phyloP scores from a whole-genome alignment of 2,888 invertebrate species.

The Microdon myrmicae region DNA sequence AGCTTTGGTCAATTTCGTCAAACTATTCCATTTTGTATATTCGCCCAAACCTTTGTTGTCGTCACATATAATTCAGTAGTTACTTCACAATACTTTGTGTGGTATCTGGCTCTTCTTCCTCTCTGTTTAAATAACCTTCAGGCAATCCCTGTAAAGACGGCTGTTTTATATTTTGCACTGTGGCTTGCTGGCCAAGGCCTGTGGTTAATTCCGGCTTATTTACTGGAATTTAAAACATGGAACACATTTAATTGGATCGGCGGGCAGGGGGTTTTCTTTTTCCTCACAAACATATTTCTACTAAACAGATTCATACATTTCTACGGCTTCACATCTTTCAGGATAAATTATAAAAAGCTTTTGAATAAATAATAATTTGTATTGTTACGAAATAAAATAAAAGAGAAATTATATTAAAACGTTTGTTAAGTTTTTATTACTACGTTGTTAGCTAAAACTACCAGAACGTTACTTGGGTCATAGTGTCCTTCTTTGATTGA shows the following conservation, averaged over 20 bases:
- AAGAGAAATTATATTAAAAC: too few relatives aligned
- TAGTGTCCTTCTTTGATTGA: too few relatives aligned
- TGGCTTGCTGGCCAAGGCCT: slow-evolving; percentile 81
- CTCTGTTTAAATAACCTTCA: slow-evolving; percentile 78
- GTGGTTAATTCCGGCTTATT: slow-evolving; percentile 92
- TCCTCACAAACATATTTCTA: slow-evolving; percentile 81
- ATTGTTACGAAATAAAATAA: slow-evolving; percentile 2
- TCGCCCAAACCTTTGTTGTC: slow-evolving; percentile 85
- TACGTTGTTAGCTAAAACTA: too few relatives aligned
- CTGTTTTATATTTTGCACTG: slow-evolving; percentile 68
- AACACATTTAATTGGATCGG: slow-evolving; percentile 88
- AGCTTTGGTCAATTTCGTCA: slow-evolving; percentile 74
- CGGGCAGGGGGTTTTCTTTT: slow-evolving; percentile 85
- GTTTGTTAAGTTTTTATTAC: too few relatives aligned
- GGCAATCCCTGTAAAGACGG: slow-evolving; percentile 68
- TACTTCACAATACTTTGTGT: slow-evolving; percentile 97
- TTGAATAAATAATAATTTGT: slow-evolving; percentile 27
- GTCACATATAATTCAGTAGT: slow-evolving; percentile 95
- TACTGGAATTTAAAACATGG: slow-evolving; percentile 87
- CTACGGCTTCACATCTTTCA: slow-evolving; percentile 60
- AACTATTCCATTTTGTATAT: slow-evolving; percentile 85
- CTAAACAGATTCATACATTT: slow-evolving; percentile 68
- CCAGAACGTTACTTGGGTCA: too few relatives aligned
- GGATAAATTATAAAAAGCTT: slow-evolving; percentile 56
- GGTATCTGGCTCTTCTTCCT: slow-evolving; percentile 93